A percentile compares a stretch with the other conserved stretches of the same genome.
phyloP scores from a whole-genome alignment of 2,113 vertebrate genomes.

The Sarotherodon lohbergeri region DNA sequence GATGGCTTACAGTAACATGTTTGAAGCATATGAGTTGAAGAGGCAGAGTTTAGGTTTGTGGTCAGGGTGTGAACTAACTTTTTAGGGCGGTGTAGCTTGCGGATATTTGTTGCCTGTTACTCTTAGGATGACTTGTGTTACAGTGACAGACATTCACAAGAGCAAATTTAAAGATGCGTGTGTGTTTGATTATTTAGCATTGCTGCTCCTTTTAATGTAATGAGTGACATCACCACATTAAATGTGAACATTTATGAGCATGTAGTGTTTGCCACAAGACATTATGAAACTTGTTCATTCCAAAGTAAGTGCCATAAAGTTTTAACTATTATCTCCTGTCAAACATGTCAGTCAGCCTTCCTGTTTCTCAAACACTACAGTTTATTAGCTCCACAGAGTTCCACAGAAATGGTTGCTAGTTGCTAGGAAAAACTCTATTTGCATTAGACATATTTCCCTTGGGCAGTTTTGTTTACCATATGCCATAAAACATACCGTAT shows the following conservation, averaged over 20 bases:
- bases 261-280: not conserved
- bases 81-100: not conserved
- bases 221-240: not conserved
- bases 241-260: not conserved
- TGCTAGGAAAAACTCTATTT: not conserved
- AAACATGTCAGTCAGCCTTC: not conserved
- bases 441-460: not conserved
- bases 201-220: not conserved
- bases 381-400: not conserved
- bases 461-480: not conserved
- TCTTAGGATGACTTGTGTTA: not conserved
- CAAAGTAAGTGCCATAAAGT: not conserved
- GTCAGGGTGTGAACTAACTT: not conserved
- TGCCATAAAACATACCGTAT: not conserved
- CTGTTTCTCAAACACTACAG: not conserved
- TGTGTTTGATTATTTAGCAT: not conserved
- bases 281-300: not conserved
- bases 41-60: not conserved
- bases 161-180: not conserved
- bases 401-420: not conserved
- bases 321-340: not conserved
- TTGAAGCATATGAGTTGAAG: not conserved
- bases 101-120: not conserved
- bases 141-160: not conserved
- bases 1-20: not conserved